Conservation (phyloP, 1,140 invertebrate species). For the Drosophila nigrodunni region DNA sequence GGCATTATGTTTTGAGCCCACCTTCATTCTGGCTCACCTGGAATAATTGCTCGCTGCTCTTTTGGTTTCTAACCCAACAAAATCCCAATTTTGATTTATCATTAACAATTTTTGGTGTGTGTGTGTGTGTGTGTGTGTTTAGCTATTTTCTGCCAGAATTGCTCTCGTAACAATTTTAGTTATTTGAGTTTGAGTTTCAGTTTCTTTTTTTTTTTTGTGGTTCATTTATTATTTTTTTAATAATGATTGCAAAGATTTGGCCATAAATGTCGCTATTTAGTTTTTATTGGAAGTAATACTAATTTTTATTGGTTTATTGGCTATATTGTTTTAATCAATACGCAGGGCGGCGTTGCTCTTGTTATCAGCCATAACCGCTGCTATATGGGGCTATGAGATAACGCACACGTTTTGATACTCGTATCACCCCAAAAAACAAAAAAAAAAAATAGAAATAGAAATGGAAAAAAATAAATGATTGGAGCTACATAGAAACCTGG, state of each 20-base stretch:
- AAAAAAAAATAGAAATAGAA: too few species aligned
- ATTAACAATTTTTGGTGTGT: not conserved
- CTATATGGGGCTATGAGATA: conserved; percentile 44
- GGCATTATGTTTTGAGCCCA: conserved; percentile 76
- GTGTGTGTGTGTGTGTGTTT: not conserved
- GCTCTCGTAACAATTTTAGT: conserved; percentile 6
- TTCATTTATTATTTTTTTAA: conserved; percentile 49
- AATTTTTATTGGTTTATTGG: conserved; percentile 82
- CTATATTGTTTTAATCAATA: conserved; percentile 83
- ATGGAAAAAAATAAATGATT: conserved; percentile 8
- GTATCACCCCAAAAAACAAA: conserved; percentile 25
- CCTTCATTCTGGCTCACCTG: not conserved
- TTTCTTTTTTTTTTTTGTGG: not conserved
- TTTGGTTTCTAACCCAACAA: conserved; percentile 12
- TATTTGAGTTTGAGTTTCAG: not conserved
- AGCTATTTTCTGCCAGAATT: conserved; percentile 3
- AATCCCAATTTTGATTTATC: conserved; percentile 17
- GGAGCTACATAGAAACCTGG: conserved; percentile 34
- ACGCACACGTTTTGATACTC: conserved; percentile 43
- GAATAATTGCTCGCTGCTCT: conserved; percentile 8
- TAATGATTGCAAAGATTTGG: conserved; percentile 83
- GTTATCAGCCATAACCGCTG: conserved; percentile 58
- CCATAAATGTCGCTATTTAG: conserved; percentile 84
- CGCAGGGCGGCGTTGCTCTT: conserved; percentile 45
- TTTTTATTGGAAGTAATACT: conserved; percentile 84